Conservation (phyloP, 37 sponge, comb jelly and placozoan genomes). For the Spongilla lacustris region DNA sequence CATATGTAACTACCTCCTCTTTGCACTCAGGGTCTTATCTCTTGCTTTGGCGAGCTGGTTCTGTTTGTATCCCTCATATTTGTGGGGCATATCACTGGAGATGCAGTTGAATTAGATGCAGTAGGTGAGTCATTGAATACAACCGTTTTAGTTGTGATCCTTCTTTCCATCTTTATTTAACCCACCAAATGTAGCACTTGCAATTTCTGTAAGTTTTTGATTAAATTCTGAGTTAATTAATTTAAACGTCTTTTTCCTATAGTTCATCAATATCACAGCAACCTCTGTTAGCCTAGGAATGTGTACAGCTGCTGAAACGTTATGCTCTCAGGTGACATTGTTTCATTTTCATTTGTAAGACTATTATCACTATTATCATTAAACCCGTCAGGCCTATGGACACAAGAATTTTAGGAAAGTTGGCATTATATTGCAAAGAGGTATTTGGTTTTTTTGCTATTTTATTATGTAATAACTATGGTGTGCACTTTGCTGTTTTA, state of each 20-base stretch:
- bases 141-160: neutral
- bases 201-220: conserved; percentile 27
- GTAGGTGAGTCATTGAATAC: conserved; percentile 14
- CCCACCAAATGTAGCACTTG: conserved; percentile 8
- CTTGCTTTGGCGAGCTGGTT: conserved; percentile 24
- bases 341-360: no score
- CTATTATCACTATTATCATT: no score
- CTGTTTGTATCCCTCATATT: conserved; percentile 42
- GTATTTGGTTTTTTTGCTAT: conserved; percentile 1
- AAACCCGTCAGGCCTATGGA: conserved; percentile 54
- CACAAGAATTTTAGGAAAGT: conserved; percentile 69
- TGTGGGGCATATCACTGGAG: conserved; percentile 52
- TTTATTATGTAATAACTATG: no score
- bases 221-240: neutral
- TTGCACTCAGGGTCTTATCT: conserved; percentile 11
- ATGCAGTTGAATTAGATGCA: conserved; percentile 35
- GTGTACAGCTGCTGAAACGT: conserved; percentile 38
- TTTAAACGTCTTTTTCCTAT: neutral
- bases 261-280: conserved; percentile 48
- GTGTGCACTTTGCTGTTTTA: no score
- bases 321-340: conserved; percentile 44
- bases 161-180: neutral
- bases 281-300: conserved; percentile 26
- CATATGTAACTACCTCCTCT: neutral
- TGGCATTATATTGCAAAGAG: conserved; percentile 62